Base-by-base conservation (phyloP, 1,140 invertebrate genomes). In the Leptopilina boulardi region DNA sequence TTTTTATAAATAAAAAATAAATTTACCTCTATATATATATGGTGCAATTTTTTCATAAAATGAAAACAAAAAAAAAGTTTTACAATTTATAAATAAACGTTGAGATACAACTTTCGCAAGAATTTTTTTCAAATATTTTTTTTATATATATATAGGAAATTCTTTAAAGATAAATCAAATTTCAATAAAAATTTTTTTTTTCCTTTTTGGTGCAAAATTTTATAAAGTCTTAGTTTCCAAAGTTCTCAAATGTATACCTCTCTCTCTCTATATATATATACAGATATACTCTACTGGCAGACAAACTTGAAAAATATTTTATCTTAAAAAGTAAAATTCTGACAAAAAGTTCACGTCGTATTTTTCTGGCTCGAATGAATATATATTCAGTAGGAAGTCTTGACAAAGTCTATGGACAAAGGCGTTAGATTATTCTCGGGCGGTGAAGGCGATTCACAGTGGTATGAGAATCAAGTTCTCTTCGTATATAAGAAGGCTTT, bases 301-400 rank as follows among this genome's bases (percentile, higher is more conserved):
- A 51, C 47, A 51, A 51, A 51, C 47, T 51, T 51, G 47, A 51
- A 51, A 51, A 51, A 51, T 51, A 51, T 51, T 51, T 51, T 51
- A 51, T 51, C 47, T 51, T 1, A 15, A 51, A 18, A 51, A 51
- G 47, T 51, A 18, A 51, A 51, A 51, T 51, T 51, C 47, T 51
- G 47, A 51, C 47, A 51, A 51, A n/a, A n/a, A 51, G 47, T 51
- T 51, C 0, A 18, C n/a, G 47, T 51, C 47, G 18, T 51, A 51
- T 51, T 51, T 51, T 51, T 51, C 47, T 51, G n/a, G 47, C 47
- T 51, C 47, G 47, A 51, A 51, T 51, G 47, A 51, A 51, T 51
- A 51, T n/a, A n/a, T 51, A 51, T 66, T 66, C 56, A 26, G 23
- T n/a, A 13, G 56, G 56, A 66, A 66, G 56, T 59, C 19, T 26